phyloP scores from a whole-genome alignment of 2,113 vertebrate genomes.

The Halichoeres trimaculatus region DNA sequence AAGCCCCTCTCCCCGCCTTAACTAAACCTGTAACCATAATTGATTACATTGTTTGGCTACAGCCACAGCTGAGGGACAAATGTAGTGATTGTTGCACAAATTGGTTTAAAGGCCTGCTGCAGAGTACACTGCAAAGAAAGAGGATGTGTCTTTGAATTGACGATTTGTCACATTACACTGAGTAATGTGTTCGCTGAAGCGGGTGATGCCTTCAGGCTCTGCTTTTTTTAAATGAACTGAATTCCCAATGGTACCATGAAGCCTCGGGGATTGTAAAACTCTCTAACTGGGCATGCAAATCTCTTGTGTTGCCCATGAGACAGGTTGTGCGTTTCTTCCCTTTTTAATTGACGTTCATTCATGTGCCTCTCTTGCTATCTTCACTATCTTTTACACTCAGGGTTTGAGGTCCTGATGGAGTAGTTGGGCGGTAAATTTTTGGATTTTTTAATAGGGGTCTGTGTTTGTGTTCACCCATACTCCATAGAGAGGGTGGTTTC shows the following conservation, averaged over 20 bases:
- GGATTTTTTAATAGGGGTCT: slow-evolving; percentile 70
- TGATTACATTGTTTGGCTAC: slow-evolving; percentile 42
- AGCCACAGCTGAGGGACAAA: slow-evolving; percentile 38
- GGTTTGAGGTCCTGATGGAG: slow-evolving; percentile 62
- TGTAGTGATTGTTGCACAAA: slow-evolving; percentile 33
- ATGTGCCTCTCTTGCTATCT: slow-evolving; percentile 29
- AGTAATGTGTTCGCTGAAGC: slow-evolving; percentile 25
- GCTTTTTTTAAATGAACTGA: slow-evolving; percentile 12
- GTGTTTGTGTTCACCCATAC: slow-evolving; percentile 73
- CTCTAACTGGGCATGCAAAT: slow-evolving; percentile 72
- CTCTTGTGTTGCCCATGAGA: slow-evolving; percentile 59
- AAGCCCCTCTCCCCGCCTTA: slow-evolving; percentile 25
- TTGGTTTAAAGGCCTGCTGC: slow-evolving; percentile 55
- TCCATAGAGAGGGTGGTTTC: slow-evolving; percentile 71
- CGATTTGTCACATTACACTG: slow-evolving; percentile 30
- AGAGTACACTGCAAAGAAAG: slow-evolving; percentile 29
- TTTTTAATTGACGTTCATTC: slow-evolving; percentile 37
- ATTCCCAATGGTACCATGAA: slow-evolving; percentile 47
- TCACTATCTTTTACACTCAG: slow-evolving; percentile 29
- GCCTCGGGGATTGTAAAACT: slow-evolving; percentile 50
- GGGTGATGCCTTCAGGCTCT: slow-evolving; percentile 16
- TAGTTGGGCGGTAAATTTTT: slow-evolving; percentile 66
- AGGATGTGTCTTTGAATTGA: slow-evolving; percentile 18
- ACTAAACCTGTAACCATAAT: slow-evolving; percentile 40
- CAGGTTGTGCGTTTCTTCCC: slow-evolving; percentile 59